Evolutionary conservation across 1,140 invertebrate species (phyloP), one percentile per base, ranked within the genome.

Genomic region (Drosophila asahinai): DNA sequence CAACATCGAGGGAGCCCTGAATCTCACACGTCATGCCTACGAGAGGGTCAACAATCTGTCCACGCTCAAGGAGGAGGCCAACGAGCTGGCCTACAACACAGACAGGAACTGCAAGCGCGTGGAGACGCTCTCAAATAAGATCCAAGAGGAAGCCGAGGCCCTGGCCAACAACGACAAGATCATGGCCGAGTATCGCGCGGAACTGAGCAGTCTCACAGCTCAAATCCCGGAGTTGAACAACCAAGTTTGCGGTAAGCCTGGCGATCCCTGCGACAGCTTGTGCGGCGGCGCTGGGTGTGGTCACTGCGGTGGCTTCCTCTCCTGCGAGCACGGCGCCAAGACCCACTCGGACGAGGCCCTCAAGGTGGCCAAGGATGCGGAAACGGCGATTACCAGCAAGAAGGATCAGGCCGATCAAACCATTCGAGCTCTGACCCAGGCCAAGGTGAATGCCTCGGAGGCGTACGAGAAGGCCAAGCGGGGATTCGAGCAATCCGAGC

Each of bases 201-300:
- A 96, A 67, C 92, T 99, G 14, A 93, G 93, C 2, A 92, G 94
- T 1, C 94, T 99, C 15, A 95, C 96, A 71, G 92, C 94, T 1
- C 94, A 95, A 59, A 96, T 99, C 81, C 97, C 98, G 0, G 95
- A 96, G 68, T 94, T 99, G 27, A 99, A 99, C 94, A 94, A 96
- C 48, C 94, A 97, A 93, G 97, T 99, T 92, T 99, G 98, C 93
- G 98, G 97, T 75, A 95, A 96, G 82, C 95, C 94, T 36, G 97
- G 97, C 27, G 95, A 97, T 83, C 96, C 96, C 43, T 99, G 98
- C 93, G 98, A 99, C 91, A 92, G 93, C 57, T 94, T 98, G 36
- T 99, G 98, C 94, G 98, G 98, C 38, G 98, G 98, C 19, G 98
- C 98, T 47, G 98, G 97, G 0, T 99, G 98, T 93, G 96, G 95